Evolutionary conservation across 2,797 vertebrate genomes (phyloP).

Genomic region (Ctenopoma kingsleyae): DNA sequence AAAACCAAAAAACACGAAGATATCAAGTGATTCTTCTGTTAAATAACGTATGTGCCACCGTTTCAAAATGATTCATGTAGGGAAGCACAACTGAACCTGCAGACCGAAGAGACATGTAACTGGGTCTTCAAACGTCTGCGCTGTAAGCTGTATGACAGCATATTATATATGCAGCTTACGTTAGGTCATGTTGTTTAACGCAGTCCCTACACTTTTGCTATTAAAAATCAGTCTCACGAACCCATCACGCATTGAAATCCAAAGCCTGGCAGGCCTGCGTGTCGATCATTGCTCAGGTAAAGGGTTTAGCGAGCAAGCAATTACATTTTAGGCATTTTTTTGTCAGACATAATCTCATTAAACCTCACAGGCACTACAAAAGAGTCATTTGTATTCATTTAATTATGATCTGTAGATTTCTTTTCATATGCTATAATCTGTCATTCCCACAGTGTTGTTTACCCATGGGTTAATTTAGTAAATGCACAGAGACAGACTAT

Average conservation of each 20-base stretch:
- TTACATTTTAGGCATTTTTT: neutral
- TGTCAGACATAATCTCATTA: constrained; percentile 5
- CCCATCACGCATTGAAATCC: neutral
- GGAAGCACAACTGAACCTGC: too few species aligned
- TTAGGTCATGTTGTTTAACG: too few species aligned
- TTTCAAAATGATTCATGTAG: too few species aligned
- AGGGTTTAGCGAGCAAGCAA: neutral
- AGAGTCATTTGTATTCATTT: neutral
- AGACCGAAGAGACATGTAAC: too few species aligned
- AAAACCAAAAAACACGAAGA: too few species aligned
- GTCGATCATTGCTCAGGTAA: neutral
- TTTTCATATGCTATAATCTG: neutral
- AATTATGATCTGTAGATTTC: neutral
- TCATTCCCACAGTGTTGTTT: neutral
- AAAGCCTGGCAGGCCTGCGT: neutral
- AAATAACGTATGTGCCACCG: too few species aligned
- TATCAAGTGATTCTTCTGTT: too few species aligned
- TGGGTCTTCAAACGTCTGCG: too few species aligned
- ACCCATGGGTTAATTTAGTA: constrained; percentile 22
- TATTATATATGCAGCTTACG: too few species aligned
- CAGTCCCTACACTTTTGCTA: too few species aligned
- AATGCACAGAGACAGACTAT: constrained; percentile 16
- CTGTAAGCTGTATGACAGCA: too few species aligned
- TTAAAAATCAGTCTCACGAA: neutral
- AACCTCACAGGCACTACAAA: neutral